These are phyloP conservation scores for Tribolium freemani DNA, from an alignment of 2,888 invertebrate species.

Conservation along the genomic window DNA sequence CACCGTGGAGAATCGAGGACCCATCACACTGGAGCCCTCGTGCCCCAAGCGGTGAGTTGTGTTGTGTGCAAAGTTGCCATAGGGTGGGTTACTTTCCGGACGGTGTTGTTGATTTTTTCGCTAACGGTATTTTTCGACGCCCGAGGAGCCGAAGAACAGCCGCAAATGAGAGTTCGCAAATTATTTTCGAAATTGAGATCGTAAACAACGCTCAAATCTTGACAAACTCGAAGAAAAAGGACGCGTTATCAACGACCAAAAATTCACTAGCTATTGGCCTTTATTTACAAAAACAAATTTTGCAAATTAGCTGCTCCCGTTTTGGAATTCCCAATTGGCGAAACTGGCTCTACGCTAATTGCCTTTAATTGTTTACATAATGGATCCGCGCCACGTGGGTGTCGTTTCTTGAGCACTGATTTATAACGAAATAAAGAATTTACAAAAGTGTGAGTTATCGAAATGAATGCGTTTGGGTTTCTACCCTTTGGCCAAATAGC, in stretches of 20 bases:
- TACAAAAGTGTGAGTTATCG: background rate
- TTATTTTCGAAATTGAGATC: constrained; percentile 15
- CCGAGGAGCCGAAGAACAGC: constrained; percentile 2
- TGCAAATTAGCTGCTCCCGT: background rate
- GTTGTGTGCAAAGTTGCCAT: constrained; percentile 32
- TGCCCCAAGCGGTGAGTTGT: constrained; percentile 64
- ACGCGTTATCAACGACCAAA: background rate
- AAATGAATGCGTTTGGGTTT: background rate
- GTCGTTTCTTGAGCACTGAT: background rate
- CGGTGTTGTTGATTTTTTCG: constrained; percentile 24
- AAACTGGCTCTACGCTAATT: background rate
- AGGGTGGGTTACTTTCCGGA: constrained; percentile 49
- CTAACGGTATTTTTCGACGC: constrained; percentile 22
- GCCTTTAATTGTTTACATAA: constrained; percentile 1
- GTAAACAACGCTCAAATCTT: constrained; percentile 9
- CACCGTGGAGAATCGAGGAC: constrained; percentile 62
- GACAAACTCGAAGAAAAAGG: background rate
- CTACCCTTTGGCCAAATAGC: background rate
- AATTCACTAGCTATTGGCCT: background rate
- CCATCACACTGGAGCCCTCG: constrained; percentile 66
- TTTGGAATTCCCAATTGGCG: too few relatives aligned
- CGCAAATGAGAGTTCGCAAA: constrained; percentile 23
- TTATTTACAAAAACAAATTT: background rate
- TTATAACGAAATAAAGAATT: background rate
- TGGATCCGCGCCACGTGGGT: background rate